Conservation (phyloP, 1,140 invertebrate genomes). For the Drosophila fuyamai region DNA sequence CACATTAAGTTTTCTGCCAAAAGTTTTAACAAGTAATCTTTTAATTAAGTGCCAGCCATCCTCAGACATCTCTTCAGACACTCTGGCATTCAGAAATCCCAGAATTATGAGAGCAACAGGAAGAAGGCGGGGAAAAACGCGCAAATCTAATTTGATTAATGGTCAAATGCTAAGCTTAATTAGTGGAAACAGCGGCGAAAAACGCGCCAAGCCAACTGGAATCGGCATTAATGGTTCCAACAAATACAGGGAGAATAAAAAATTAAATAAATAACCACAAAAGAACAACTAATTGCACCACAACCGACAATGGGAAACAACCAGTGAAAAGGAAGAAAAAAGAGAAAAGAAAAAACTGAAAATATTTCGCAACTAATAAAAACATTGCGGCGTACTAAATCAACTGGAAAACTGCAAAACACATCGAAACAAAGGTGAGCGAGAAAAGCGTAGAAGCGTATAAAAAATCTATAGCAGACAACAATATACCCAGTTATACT, state of each 20-base stretch:
- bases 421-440: constrained; percentile 36
- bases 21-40: constrained; percentile 80
- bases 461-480: background rate
- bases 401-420: constrained; percentile 66
- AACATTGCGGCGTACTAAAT: constrained; percentile 72
- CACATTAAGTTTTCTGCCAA: constrained; percentile 71
- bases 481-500: background rate
- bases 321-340: constrained; percentile 43
- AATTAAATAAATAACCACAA: constrained; percentile 54
- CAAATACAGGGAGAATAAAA: constrained; percentile 12
- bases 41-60: constrained; percentile 73
- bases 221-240: constrained; percentile 46
- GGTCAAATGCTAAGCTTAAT: constrained; percentile 77
- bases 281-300: constrained; percentile 65
- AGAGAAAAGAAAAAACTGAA: constrained; percentile 12
- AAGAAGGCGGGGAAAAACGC: constrained; percentile 13
- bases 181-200: constrained; percentile 49
- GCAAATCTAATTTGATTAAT: constrained; percentile 80
- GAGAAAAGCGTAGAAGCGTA: constrained; percentile 4
- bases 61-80: constrained; percentile 34
- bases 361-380: constrained; percentile 78
- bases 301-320: constrained; percentile 53
- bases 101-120: constrained; percentile 58
- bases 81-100: constrained; percentile 25
- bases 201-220: constrained; percentile 30